Evolutionary conservation across 2,797 vertebrate species (phyloP).

Genomic region (Glossophaga mutica): DNA sequence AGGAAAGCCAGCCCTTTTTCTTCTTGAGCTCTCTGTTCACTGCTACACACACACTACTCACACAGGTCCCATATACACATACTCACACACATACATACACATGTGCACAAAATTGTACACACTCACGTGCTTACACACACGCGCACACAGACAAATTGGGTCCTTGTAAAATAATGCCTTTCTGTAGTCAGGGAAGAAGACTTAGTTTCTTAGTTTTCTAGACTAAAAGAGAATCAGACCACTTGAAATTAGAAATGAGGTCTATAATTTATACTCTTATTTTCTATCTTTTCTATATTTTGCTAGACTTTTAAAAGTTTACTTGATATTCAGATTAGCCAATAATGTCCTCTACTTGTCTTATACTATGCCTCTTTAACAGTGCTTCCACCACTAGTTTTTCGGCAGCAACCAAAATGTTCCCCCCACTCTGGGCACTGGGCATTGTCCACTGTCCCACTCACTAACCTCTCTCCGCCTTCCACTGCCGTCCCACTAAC

Average conservation of each 20-base stretch:
- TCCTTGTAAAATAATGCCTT: not conserved
- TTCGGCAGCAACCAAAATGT: not conserved
- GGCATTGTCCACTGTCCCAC: not conserved
- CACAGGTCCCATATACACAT: not conserved
- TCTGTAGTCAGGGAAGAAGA: not conserved
- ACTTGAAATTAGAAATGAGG: not conserved
- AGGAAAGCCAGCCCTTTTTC: not conserved
- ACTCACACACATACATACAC: too few species aligned
- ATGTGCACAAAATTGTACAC: not conserved
- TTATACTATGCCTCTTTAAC: not conserved
- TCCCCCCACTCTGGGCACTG: not conserved
- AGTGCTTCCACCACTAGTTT: not conserved
- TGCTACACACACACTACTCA: not conserved
- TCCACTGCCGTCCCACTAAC: not conserved
- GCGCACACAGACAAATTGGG: not conserved
- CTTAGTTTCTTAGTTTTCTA: not conserved
- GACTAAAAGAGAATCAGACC: not conserved
- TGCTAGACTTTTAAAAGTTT: not conserved
- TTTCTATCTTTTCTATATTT: not conserved
- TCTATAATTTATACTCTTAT: not conserved
- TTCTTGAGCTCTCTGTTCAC: not conserved
- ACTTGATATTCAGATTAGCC: not conserved
- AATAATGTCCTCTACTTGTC: not conserved
- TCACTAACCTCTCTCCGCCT: not conserved
- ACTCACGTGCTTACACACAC: not conserved